Base-by-base conservation (phyloP, 1,140 invertebrate species). In the Octopus sinensis region DNA sequence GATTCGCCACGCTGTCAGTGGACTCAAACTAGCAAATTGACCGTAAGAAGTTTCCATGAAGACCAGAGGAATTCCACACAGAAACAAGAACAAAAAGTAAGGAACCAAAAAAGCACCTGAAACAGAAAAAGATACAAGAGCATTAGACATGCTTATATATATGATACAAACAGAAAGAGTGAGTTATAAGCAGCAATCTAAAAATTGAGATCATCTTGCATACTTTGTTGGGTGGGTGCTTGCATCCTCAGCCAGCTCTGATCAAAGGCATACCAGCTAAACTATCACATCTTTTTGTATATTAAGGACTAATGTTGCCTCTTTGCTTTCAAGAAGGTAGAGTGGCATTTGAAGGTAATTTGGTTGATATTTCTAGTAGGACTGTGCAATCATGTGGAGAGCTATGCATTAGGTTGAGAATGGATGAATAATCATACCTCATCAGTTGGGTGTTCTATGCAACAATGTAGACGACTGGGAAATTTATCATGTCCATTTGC, bases 51-150 rank as follows among this genome's bases (percentile, higher is more conserved):
- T 78, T 82, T 87, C 86, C 79, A 87, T 54, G 79, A 83, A 86
- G 51, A 87, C 83, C 12, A 87, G 76, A 6, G 86, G 86, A n/a
- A 87, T 82, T 51, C 86, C 86, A 54, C 83, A 82, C 76, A 86
- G 73, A 12, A 87, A 54, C 68, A 87, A 76, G 78, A 86, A 86
- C 10, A 85, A 79, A 62, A 82, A 77, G 76, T 86, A 87, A 12
- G 86, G 86, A 54, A 87, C 83, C 12, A 87, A 79, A 82, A 87
- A 87, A n/a, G 85, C 86, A 81, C 86, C 86, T 87, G 79, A 23
- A 84, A 78, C n/a, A 7, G 43, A 54, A 76, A 77, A 43, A 76
- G 6, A 79, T 13, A 73, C 17, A 73, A 73, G 17, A 62, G 9
- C 17, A 12, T 62, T 62, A 62, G 17, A 9, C 9, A 62, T 62